Percentiles rank a stretch among this genome's conserved stretches.
Evolutionary conservation across 2,888 invertebrate genomes (phyloP).

Genomic region (Diarsia rubi): DNA sequence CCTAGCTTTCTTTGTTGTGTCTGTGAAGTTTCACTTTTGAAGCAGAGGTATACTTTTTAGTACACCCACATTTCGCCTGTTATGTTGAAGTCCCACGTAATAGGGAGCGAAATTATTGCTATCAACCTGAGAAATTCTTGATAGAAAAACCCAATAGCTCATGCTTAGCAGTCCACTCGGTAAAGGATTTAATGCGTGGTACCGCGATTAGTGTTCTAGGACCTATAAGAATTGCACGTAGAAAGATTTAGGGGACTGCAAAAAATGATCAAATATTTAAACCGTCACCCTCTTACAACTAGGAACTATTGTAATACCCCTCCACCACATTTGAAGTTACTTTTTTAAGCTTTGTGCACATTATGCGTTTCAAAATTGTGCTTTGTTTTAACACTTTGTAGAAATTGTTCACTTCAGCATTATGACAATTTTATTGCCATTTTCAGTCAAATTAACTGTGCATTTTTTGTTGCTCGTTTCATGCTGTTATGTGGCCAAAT

Average conservation of each 20-base stretch:
- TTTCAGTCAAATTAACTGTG: not conserved
- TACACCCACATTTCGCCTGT: not conserved
- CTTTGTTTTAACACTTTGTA: not conserved
- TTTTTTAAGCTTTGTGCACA: not conserved
- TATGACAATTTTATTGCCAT: not conserved
- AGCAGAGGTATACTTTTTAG: not conserved
- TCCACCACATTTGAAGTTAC: not conserved
- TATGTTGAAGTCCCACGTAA: not conserved
- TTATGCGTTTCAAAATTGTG: not conserved
- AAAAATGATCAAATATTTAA: conserved; percentile 3
- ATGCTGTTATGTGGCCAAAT: not conserved
- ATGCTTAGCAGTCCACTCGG: not conserved
- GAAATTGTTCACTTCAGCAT: not conserved
- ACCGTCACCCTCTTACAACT: conserved; percentile 1
- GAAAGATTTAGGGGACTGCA: not conserved
- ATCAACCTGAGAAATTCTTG: not conserved
- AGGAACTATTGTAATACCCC: not conserved
- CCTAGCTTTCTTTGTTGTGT: not conserved
- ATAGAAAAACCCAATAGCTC: not conserved
- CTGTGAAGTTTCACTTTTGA: not conserved
- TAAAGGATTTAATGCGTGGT: not conserved
- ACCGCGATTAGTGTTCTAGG: not conserved
- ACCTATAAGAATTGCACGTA: not conserved
- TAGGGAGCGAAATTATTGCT: not conserved
- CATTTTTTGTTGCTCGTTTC: not conserved